Evolutionary conservation across 2,113 vertebrate species (phyloP), one percentile per base, ranked within the genome.

Genomic region (Trogon surrucura): DNA sequence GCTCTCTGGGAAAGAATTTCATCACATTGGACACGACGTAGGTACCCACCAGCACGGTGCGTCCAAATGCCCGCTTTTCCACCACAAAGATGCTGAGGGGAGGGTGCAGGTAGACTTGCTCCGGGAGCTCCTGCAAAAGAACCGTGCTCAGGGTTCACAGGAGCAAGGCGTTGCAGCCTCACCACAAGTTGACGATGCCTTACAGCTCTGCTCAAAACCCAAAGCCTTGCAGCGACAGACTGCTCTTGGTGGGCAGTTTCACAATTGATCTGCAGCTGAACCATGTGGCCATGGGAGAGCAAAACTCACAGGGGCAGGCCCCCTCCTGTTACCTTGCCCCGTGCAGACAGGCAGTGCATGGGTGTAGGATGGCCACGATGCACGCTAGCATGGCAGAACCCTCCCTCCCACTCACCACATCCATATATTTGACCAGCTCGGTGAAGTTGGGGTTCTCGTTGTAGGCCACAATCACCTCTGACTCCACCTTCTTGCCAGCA

Each of bases 51-150:
- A 99, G 96, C 36, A 98, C 98, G 0, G 98, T 97, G 17, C 97
- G 98, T 16, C 99, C 99, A 34, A 99, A 99, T 0, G 98, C 98
- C 29, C 98, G 96, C 75, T 98, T 98, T 91, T 99, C 99, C 70
- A 99, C 97, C 80, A 99, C 98, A 1, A 99, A 99, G 91, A 99
- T 93, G 22, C 98, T 99, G 83, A 99, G 98, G 9, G 99, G 99
- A 83, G 99, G 99, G 95, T 99, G 99, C 65, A 99, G 97, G 90
- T 99, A 99, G 8, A 98, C 98, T 82, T 99, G 98, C 88, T 99
- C 99, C 0, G 98, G 99, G 73, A 99, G 98, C 61, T 99, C 98
- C 99, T 99, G 93, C 60, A 77, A 20, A 66, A 89, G 44, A 91
- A 65, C 22, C 47, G 6, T 5, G 2, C 18, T 10, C 0, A 5